A percentile compares a stretch with the other conserved stretches of the same genome.
These are phyloP conservation scores for Eurytoma adleriae DNA, from an alignment of 2,888 invertebrate genomes.

Conservation along the genomic window DNA sequence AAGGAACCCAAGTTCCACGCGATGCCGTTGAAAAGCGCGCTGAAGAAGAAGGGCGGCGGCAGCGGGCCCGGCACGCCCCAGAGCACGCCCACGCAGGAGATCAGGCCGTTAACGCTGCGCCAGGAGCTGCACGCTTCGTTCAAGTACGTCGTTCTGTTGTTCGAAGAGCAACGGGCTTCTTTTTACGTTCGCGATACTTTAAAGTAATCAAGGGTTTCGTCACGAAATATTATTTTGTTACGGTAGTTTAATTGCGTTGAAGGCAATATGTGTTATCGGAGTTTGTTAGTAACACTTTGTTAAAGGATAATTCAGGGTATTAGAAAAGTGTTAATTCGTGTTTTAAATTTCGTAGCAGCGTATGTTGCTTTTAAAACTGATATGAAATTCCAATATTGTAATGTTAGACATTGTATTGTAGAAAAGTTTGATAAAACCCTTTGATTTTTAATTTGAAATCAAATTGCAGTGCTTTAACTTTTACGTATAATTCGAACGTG, in stretches of 20 bases:
- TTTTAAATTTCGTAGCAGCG: no score
- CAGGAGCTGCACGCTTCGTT: conserved; percentile 88
- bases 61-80: conserved; percentile 82
- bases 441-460: background rate
- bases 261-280: no score
- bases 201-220: no score
- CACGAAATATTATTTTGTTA: no score
- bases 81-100: conserved; percentile 85
- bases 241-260: no score
- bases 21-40: conserved; percentile 93
- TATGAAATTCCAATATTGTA: background rate
- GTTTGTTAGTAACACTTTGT: no score
- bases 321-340: no score
- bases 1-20: conserved; percentile 95
- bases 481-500: conserved; percentile 1
- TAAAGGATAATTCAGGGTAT: no score
- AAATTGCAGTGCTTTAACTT: conserved; percentile 12
- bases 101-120: conserved; percentile 82
- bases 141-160: conserved; percentile 81
- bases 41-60: conserved; percentile 88
- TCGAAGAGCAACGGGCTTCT: background rate
- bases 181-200: no score
- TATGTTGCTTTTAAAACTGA: no score
- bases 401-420: background rate
- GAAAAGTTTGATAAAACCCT: background rate